Percentiles rank a stretch among this genome's conserved stretches.
phyloP scores from a whole-genome alignment of 2,888 invertebrate genomes.

The Folsomia candida region DNA sequence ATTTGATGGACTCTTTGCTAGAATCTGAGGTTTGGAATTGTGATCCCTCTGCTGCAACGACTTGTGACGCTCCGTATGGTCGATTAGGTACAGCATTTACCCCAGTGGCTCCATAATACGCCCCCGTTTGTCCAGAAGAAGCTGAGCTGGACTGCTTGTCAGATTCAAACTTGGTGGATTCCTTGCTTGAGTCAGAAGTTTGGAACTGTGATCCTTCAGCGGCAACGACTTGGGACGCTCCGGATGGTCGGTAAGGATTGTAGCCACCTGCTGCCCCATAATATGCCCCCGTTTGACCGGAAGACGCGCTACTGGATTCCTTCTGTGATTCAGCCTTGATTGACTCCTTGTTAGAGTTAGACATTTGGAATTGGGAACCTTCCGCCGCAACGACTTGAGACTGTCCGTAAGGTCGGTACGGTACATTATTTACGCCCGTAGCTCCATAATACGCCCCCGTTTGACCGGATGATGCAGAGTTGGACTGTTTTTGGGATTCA shows the following conservation, averaged over 20 bases:
- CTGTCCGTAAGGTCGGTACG: neutral
- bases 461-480: neutral
- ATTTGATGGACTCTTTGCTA: neutral
- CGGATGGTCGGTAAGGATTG: neutral
- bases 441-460: neutral
- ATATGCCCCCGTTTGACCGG: neutral
- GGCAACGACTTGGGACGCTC: neutral
- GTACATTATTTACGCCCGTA: too few species aligned
- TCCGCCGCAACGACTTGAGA: neutral
- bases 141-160: neutral
- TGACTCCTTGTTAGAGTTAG: neutral
- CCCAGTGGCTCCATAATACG: neutral
- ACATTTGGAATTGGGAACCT: neutral
- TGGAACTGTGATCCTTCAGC: neutral
- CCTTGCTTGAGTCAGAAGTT: neutral
- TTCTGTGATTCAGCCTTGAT: neutral
- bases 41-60: neutral
- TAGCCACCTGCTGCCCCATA: neutral
- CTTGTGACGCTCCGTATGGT: neutral
- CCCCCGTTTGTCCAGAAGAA: neutral
- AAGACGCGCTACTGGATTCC: neutral
- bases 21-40: neutral
- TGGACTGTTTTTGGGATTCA: neutral
- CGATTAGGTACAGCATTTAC: neutral
- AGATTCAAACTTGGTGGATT: neutral